Conservation (phyloP, 2,113 vertebrate genomes). For the Acinonyx jubatus region DNA sequence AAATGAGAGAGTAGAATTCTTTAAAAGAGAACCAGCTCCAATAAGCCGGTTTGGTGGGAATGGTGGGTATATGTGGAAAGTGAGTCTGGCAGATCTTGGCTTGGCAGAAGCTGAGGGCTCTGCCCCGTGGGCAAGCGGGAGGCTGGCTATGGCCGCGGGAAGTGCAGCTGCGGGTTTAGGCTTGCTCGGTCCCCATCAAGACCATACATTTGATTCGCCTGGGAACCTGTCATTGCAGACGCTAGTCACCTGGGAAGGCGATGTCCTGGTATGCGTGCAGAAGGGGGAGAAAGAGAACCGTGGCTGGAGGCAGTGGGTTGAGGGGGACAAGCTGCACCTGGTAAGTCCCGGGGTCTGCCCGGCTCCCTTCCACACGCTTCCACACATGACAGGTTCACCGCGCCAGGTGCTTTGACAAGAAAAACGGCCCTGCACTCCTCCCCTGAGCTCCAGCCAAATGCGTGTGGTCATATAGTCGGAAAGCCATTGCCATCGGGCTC, state of each 20-base stretch:
- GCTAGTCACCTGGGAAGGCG: constrained; percentile 93
- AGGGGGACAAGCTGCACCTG: constrained; percentile 92
- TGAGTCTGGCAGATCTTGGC: background rate
- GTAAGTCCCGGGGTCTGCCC: constrained; percentile 84
- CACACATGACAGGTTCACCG: background rate
- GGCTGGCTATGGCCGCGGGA: background rate
- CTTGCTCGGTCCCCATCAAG: background rate
- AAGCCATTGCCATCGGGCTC: constrained; percentile 60
- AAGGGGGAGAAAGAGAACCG: constrained; percentile 96
- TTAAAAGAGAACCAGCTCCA: background rate
- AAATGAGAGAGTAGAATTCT: background rate
- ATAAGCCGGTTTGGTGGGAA: background rate
- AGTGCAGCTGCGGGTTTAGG: background rate
- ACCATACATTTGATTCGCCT: background rate
- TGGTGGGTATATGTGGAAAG: background rate
- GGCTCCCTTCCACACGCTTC: no score
- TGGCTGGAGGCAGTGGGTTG: constrained; percentile 97
- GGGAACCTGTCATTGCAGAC: constrained; percentile 85
- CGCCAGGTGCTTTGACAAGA: background rate
- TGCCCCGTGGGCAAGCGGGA: background rate
- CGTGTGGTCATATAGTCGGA: constrained; percentile 33
- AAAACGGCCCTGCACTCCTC: background rate
- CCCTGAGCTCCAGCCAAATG: constrained; percentile 45
- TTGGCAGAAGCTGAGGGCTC: background rate
- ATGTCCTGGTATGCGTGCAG: constrained; percentile 93